A percentile compares a stretch with the other conserved stretches of the same genome.
phyloP scores from a whole-genome alignment of 2,888 invertebrate genomes.

The Parnassius orleans region DNA sequence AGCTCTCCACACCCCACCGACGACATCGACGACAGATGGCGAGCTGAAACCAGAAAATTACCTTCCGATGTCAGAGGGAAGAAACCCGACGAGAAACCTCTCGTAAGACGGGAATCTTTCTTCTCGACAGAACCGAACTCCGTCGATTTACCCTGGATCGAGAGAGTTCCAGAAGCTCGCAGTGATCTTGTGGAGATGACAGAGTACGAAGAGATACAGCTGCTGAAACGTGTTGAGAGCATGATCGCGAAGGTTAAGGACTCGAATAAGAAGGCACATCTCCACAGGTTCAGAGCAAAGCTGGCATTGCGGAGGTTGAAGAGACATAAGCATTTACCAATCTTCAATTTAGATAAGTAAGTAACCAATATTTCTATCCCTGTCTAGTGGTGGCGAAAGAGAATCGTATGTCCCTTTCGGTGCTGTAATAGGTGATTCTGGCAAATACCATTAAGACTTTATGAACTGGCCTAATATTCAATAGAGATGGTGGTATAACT shows the following conservation, averaged over 20 bases:
- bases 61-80: conserved; percentile 38
- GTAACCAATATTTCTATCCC: conserved; percentile 22
- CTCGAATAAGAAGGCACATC: conserved; percentile 47
- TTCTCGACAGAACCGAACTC: conserved; percentile 62
- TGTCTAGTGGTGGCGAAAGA: too few species aligned
- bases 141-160: conserved; percentile 60
- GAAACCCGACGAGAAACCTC: conserved; percentile 41
- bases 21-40: conserved; percentile 21
- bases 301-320: conserved; percentile 63
- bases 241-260: conserved; percentile 57
- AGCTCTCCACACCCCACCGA: conserved; percentile 40
- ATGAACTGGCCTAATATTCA: too few species aligned
- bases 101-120: conserved; percentile 47
- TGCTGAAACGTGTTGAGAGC: conserved; percentile 65
- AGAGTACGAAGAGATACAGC: conserved; percentile 70
- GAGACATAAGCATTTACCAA: conserved; percentile 64
- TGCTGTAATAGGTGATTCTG: too few species aligned
- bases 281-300: conserved; percentile 57
- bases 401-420: too few species aligned
- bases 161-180: conserved; percentile 36
- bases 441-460: too few species aligned
- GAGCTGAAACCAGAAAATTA: conserved; percentile 28
- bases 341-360: conserved; percentile 73
- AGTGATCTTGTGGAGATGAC: conserved; percentile 54
- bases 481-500: too few species aligned